Evolutionary conservation across 2,888 invertebrate genomes (phyloP).

Genomic region (Pristionchus mayeri): DNA sequence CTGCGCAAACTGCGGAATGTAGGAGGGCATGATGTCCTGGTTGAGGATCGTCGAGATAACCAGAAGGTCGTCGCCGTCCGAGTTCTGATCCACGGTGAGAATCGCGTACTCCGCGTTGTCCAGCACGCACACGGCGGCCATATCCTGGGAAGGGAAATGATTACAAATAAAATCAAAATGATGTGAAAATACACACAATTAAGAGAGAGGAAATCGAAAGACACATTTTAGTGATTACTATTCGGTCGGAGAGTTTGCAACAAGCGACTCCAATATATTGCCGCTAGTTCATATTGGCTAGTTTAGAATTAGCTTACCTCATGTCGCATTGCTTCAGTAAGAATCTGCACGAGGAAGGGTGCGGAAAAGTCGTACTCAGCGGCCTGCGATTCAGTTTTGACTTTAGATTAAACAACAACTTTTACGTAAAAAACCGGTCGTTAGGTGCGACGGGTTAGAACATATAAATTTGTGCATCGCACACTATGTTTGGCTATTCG

Average conservation of each 20-base stretch:
- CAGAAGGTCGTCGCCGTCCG: not conserved
- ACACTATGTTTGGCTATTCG: too few species aligned
- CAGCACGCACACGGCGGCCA: not conserved
- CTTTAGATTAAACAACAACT: too few species aligned
- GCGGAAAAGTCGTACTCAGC: not conserved
- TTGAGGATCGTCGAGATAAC: constrained; percentile 1
- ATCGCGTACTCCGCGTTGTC: constrained; percentile 30
- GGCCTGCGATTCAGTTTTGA: too few species aligned
- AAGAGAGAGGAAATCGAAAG: too few species aligned
- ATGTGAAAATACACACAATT: not conserved
- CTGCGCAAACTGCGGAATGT: constrained; percentile 13
- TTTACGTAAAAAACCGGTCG: too few species aligned
- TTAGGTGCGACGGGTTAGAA: too few species aligned
- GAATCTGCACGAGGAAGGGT: constrained; percentile 38
- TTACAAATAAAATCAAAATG: not conserved
- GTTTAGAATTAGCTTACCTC: not conserved
- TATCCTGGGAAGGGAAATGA: not conserved
- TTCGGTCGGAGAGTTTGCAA: too few species aligned
- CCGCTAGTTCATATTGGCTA: too few species aligned
- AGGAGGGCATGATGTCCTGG: not conserved
- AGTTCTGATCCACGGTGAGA: not conserved
- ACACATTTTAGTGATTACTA: too few species aligned
- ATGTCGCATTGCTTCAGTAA: not conserved
- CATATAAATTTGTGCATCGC: too few species aligned
- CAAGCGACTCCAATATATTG: too few species aligned